These are phyloP conservation scores for Piprites chloris DNA, from an alignment of 2,113 vertebrate genomes.

Conservation along the genomic window DNA sequence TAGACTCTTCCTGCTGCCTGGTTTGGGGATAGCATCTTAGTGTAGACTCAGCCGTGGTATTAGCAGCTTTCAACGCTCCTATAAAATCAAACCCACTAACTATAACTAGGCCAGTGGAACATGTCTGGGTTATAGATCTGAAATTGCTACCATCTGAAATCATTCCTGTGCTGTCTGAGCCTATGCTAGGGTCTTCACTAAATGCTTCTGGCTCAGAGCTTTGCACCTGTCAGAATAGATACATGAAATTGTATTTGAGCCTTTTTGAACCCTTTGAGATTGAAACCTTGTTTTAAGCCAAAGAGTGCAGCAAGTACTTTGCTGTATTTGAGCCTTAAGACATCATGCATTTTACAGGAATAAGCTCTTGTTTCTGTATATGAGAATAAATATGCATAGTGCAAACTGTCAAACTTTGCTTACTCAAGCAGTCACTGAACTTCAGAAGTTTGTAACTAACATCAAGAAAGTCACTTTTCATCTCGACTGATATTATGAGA, in stretches of 20 bases:
- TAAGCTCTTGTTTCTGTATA: neutral
- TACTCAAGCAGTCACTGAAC: neutral
- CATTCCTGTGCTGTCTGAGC: neutral
- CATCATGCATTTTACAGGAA: neutral
- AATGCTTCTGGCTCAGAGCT: neutral
- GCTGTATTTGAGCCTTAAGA: neutral
- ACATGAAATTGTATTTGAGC: neutral
- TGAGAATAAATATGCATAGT: neutral
- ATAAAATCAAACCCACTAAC: neutral
- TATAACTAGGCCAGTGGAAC: neutral
- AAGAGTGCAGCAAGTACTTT: neutral
- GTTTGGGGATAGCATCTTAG: neutral
- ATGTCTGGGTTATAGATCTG: neutral
- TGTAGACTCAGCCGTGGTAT: neutral
- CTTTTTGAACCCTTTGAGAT: neutral
- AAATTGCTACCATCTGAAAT: neutral
- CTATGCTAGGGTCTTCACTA: neutral
- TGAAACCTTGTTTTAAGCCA: neutral
- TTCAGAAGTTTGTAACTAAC: neutral
- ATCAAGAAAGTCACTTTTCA: neutral
- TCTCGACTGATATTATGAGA: neutral
- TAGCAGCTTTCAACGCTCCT: neutral
- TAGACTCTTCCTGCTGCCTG: neutral
- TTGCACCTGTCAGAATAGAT: neutral
- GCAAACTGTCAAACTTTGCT: neutral